Evolutionary conservation across 1,140 invertebrate genomes (phyloP), one percentile per base, ranked within the genome.

Genomic region (Macrocentrus cingulum): DNA sequence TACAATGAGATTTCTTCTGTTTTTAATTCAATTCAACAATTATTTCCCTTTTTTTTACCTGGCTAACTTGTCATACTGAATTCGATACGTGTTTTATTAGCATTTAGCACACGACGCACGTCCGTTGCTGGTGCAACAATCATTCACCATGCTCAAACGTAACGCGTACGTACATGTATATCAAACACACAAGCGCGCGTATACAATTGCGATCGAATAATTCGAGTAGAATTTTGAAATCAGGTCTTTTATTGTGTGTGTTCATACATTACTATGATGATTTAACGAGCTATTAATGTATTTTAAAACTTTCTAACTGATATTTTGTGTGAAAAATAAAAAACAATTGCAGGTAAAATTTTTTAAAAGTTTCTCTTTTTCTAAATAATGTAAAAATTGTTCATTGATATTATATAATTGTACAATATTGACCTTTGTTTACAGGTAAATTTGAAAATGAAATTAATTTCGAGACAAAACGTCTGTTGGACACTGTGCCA

Each of bases 401-500:
- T n/a, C n/a, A n/a, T n/a, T n/a, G n/a, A n/a, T n/a, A n/a, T n/a
- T n/a, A 22, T 48, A 48, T n/a, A 25, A 48, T 23, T 3, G 11
- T 25, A 23, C n/a, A 25, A n/a, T 25, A 2, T 46, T 16, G 18
- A 13, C 23, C 41, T 50, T 57, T 44, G 48, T 46, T 68, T 68
- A 6, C 66, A 80, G 78, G 76, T 34, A 61, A 66, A 6, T 78
- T 68, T 54, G 13, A 61, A 3, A 60, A 72, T 18, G 60, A 74
- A 41, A 76, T 79, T 22, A 66, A 78, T 53, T 45, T 54, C 3
- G 75, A 79, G 44, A 67, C 71, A 0, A 62, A 56, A n/a, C 66
- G 60, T 52, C 52, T 79, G 8, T 51, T 80, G 6, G 60, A 71
- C 34, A 59, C 77, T 6, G 66, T 78, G 9, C 76, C 77, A 0